Percentiles rank a stretch among this genome's conserved stretches.
These are phyloP conservation scores for Actias luna DNA, from an alignment of 2,888 invertebrate species.

Conservation along the genomic window DNA sequence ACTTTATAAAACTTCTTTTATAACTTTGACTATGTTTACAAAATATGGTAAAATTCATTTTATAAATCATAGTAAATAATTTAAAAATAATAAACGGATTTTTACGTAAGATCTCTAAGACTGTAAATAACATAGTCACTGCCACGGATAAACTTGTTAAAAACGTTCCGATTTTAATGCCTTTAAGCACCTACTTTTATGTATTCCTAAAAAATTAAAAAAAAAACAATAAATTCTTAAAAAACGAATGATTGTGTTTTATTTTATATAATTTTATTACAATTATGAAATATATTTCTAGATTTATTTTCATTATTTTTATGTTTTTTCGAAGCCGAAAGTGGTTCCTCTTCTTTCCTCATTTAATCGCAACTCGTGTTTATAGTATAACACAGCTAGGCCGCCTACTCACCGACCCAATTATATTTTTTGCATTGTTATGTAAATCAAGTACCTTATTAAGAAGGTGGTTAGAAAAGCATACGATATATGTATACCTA, in stretches of 20 bases:
- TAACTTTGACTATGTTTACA: conserved; percentile 70
- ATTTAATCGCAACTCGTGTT: too few species aligned
- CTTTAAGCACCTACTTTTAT: conserved; percentile 63
- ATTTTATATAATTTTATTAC: not conserved
- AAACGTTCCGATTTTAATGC: conserved; percentile 67
- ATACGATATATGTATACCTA: too few species aligned
- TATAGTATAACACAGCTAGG: too few species aligned
- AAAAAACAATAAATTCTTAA: conserved; percentile 69
- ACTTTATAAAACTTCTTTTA: conserved; percentile 54
- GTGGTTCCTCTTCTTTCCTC: too few species aligned
- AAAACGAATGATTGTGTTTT: conserved; percentile 39
- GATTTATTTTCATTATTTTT: too few species aligned
- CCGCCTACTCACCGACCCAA: too few species aligned
- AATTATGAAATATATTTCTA: too few species aligned
- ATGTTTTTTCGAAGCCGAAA: too few species aligned
- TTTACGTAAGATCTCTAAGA: conserved; percentile 38
- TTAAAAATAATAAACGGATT: conserved; percentile 18
- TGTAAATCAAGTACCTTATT: too few species aligned
- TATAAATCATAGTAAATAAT: conserved; percentile 32
- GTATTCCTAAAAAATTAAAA: conserved; percentile 63
- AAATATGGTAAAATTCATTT: conserved; percentile 34
- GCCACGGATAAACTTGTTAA: conserved; percentile 68
- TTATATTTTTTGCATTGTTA: too few species aligned
- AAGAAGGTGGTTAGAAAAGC: too few species aligned
- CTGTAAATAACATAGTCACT: conserved; percentile 72